Conservation (phyloP, 1,140 invertebrate species). For the Papilio polyxenes region DNA sequence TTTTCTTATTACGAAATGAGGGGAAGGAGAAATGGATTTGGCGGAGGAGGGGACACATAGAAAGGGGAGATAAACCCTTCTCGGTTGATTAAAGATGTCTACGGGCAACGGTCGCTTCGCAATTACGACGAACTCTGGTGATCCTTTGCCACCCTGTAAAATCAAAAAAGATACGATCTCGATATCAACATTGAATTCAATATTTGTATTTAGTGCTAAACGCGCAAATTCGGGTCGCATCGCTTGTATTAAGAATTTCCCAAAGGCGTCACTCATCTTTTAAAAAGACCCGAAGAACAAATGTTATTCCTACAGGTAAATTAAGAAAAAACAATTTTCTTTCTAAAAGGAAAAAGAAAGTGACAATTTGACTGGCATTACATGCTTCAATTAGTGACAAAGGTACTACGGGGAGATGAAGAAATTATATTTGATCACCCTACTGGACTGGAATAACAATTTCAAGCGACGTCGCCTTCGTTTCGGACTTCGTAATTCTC, state of each 20-base stretch:
- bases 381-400: conserved; percentile 28
- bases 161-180: too few relatives aligned
- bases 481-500: conserved; percentile 8
- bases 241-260: not conserved
- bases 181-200: too few relatives aligned
- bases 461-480: conserved; percentile 25
- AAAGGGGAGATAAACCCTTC: too few relatives aligned
- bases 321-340: conserved; percentile 14
- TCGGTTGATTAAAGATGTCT: too few relatives aligned
- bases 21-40: too few relatives aligned
- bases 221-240: too few relatives aligned
- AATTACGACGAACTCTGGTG: too few relatives aligned
- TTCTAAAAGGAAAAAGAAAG: conserved; percentile 21
- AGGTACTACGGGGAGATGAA: conserved; percentile 14
- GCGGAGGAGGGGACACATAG: too few relatives aligned
- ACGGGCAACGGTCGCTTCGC: too few relatives aligned
- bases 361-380: conserved; percentile 34
- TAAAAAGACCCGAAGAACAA: not conserved
- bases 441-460: conserved; percentile 30
- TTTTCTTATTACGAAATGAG: too few relatives aligned
- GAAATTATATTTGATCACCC: conserved; percentile 35
- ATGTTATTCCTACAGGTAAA: not conserved
- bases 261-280: not conserved
- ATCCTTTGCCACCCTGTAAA: too few relatives aligned
- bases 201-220: too few relatives aligned